Conservation (phyloP, 2,888 invertebrate genomes). For the Drosophila merina region DNA sequence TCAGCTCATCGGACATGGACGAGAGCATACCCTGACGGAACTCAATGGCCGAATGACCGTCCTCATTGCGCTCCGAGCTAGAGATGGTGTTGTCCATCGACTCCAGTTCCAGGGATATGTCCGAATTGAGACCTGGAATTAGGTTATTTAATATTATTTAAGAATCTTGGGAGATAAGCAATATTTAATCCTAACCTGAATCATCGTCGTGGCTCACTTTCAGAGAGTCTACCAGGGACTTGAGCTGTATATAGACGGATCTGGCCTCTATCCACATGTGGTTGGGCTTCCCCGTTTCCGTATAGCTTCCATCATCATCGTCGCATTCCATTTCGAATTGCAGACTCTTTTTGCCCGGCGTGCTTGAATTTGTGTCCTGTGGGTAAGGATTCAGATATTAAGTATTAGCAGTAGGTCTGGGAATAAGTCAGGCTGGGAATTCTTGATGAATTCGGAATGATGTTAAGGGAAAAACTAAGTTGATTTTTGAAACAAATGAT, state of each 20-base stretch:
- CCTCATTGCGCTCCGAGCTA: conserved; percentile 75
- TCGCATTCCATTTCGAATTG: conserved; percentile 96
- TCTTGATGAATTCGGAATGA: not conserved
- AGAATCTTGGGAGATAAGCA: not conserved
- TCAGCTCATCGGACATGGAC: conserved; percentile 91
- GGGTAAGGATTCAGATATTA: conserved; percentile 2
- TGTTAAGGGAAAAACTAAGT: not conserved
- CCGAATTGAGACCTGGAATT: conserved; percentile 87
- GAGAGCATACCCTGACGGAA: conserved; percentile 87
- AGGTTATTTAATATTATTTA: not conserved
- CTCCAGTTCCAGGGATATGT: conserved; percentile 86
- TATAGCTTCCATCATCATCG: conserved; percentile 86
- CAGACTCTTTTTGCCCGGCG: conserved; percentile 87
- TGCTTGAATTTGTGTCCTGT: conserved; percentile 79
- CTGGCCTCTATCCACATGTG: conserved; percentile 88
- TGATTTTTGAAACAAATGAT: not conserved
- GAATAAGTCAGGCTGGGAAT: not conserved
- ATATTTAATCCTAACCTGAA: conserved; percentile 85
- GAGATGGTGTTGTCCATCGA: conserved; percentile 85
- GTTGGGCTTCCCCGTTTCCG: conserved; percentile 83
- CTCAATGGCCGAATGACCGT: conserved; percentile 83
- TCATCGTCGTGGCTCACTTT: conserved; percentile 91
- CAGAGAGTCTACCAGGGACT: conserved; percentile 89
- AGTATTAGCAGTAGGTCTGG: not conserved
- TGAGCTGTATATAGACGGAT: conserved; percentile 89